A percentile compares a stretch with the other conserved stretches of the same genome.
These are phyloP conservation scores for Leptestheria dahalacensis DNA, from an alignment of 1,140 invertebrate species.

Conservation along the genomic window DNA sequence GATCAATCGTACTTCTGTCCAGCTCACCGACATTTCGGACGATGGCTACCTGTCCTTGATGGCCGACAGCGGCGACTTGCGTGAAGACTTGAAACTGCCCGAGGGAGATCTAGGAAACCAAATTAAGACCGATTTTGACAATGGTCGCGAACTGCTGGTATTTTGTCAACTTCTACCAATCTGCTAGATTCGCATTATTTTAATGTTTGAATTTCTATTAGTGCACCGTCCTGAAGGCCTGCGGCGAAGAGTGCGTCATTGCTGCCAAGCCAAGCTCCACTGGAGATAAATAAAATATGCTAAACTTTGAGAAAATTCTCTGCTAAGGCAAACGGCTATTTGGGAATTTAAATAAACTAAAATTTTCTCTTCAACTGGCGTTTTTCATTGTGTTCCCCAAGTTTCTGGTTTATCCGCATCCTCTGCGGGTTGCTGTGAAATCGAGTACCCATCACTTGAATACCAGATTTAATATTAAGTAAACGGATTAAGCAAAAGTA, in stretches of 20 bases:
- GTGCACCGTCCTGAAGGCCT: constrained; percentile 82
- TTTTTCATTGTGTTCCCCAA: no score
- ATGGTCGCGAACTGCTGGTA: constrained; percentile 68
- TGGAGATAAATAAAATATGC: constrained; percentile 64
- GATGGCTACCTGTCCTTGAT: constrained; percentile 83
- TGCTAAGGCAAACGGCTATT: no score
- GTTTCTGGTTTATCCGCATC: no score
- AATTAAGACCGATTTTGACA: constrained; percentile 59
- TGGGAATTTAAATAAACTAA: no score
- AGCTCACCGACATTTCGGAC: constrained; percentile 81
- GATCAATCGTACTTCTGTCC: constrained; percentile 18
- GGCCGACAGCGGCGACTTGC: constrained; percentile 82
- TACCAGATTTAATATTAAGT: no score
- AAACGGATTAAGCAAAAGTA: no score
- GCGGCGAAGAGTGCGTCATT: constrained; percentile 83
- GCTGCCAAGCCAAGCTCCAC: constrained; percentile 85
- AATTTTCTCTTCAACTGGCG: no score
- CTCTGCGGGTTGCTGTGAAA: no score
- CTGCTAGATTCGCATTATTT: background rate
- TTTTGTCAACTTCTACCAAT: background rate
- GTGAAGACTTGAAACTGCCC: constrained; percentile 89
- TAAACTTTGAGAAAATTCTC: background rate
- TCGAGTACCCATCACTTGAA: no score
- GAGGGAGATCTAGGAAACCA: constrained; percentile 74
- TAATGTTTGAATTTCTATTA: constrained; percentile 29